Evolutionary conservation across 1,140 invertebrate genomes (phyloP), one percentile per base, ranked within the genome.

Genomic region (Adoxophyes honmai): DNA sequence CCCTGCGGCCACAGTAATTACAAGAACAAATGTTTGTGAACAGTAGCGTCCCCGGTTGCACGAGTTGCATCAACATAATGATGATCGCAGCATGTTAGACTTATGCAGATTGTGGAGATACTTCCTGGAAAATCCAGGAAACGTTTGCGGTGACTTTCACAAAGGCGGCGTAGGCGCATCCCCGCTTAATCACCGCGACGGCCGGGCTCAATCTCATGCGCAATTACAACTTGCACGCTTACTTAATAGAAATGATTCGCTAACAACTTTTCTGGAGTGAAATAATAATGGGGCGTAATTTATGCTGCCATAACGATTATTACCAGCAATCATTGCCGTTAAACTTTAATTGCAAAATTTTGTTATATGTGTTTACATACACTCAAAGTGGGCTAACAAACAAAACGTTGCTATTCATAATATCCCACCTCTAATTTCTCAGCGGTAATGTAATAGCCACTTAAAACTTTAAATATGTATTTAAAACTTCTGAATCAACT

Each of bases 11-110:
- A 18, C 42, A 48, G 16, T 21, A 16, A 48, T 69, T 60, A 66
- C 53, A 36, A 36, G 38, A 36, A 54, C 59, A 59, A n/a, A 62
- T 57, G 52, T 61, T 42, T 56, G 60, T 35, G 34, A 33, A 55
- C 51, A 51, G 60, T 55, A 60, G 65, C 59, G 62, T 71, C 63
- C 57, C 62, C 55, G 56, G 34, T 72, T 69, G 59, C 70, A 62
- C 62, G 52, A 54, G 34, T 72, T 69, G 59, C 70, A 62, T 66
- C 58, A 69, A 53, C 44, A 42, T 66, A 72, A 72, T 72, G 60
- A 72, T 65, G 66, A 64, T 64, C 59, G 60, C 55, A 34, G 48
- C 14, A 16, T 38, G 21, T 36, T 33, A 38, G 52, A 42, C 48
- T 65, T 57, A 62, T 57, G 60, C 56, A 59, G 56, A 60, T 61